Percentiles rank a stretch among this genome's conserved stretches.
These are phyloP conservation scores for Pimpla rufipes DNA, from an alignment of 2,888 invertebrate genomes.

Conservation along the genomic window DNA sequence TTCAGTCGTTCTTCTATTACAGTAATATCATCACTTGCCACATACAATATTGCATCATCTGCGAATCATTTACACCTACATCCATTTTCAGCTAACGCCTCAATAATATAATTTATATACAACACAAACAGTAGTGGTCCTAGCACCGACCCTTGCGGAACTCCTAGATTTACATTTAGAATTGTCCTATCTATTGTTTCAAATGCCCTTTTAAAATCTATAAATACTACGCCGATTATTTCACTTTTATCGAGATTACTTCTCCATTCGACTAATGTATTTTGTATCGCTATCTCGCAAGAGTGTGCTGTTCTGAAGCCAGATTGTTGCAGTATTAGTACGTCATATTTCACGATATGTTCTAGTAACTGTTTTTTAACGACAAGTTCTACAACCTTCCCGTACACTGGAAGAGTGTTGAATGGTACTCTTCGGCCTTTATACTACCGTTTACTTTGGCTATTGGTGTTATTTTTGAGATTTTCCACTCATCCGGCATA, in stretches of 20 bases:
- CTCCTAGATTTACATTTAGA: no score
- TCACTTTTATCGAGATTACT: conserved; percentile 23
- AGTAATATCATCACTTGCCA: background rate
- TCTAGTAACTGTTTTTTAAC: conserved; percentile 39
- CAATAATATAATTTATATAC: no score
- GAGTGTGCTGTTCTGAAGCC: conserved; percentile 55
- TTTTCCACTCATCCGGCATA: conserved; percentile 48
- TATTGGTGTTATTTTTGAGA: conserved; percentile 39
- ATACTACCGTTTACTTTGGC: conserved; percentile 36
- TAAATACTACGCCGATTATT: no score
- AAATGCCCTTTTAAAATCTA: conserved; percentile 62
- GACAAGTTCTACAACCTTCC: conserved; percentile 61
- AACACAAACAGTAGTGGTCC: no score
- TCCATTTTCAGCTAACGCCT: conserved; percentile 29
- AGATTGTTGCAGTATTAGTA: conserved; percentile 43
- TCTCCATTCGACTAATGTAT: conserved; percentile 53
- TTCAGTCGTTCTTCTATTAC: conserved; percentile 35
- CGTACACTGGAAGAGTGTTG: conserved; percentile 61
- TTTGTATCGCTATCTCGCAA: conserved; percentile 61
- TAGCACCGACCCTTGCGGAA: no score
- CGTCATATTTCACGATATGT: conserved; percentile 30
- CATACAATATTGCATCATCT: conserved; percentile 51
- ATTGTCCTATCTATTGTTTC: conserved; percentile 47
- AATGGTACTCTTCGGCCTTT: conserved; percentile 61
- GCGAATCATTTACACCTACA: conserved; percentile 59